Evolutionary conservation across 2,797 vertebrate species (phyloP), one percentile per base, ranked within the genome.

Genomic region (Chaunax sp.): DNA sequence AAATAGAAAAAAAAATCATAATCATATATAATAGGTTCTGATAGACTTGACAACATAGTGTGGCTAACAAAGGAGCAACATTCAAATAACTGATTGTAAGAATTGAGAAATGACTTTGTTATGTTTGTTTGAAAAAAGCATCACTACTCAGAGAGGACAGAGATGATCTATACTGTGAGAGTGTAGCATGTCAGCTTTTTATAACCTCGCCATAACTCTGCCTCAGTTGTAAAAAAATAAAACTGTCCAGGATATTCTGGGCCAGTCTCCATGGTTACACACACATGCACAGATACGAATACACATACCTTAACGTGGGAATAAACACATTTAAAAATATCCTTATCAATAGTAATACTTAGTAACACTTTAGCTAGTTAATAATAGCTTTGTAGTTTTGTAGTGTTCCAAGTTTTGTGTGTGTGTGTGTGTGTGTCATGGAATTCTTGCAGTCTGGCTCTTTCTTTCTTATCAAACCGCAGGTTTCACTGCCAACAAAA

Each of bases 401-500:
- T n/a, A n/a, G n/a, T n/a, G n/a, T n/a, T n/a, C n/a, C n/a, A n/a
- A n/a, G n/a, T n/a, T n/a, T 22, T 51, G 58, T 64, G 46, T 44
- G 43, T 35, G n/a, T 41, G 63, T 66, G 67, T 58, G 53, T 22
- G 53, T 18, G 30, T 46, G 50, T 62, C 35, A 28, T 67, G 52
- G 46, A 59, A 64, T 69, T 64, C 53, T 58, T 78, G 59, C 7
- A 41, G 41, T 58, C 56, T 58, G 41, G 38, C 64, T 68, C 45
- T 76, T 77, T 75, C 62, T 61, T n/a, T 75, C 77, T 84, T 84
- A 80, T 83, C 78, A 68, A 67, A 22, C 41, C 0, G 40, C 69
- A 64, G 63, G 57, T 87, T 84, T 87, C 78, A 66, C 43, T 15
- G 3, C 49, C 4, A 68, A 82, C 82, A 85, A 82, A 81, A 69